Evolutionary conservation across 2,797 vertebrate genomes (phyloP).

Genomic region (Anguilla megastoma): DNA sequence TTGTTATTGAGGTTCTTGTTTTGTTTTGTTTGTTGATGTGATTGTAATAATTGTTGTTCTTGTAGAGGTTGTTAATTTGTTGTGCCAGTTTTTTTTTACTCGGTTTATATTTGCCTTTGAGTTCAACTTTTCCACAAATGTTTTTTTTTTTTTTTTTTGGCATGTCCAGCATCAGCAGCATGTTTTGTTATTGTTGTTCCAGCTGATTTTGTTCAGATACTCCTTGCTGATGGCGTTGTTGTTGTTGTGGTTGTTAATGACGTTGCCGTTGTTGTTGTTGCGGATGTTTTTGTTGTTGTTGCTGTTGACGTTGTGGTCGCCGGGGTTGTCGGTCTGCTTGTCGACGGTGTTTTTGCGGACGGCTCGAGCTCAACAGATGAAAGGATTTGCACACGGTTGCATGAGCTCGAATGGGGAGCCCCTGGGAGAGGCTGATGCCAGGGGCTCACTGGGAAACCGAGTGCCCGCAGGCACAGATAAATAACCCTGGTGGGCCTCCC

Average conservation of each 20-base stretch:
- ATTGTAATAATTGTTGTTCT: too few relatives aligned
- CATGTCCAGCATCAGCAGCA: too few relatives aligned
- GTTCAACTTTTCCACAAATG: too few relatives aligned
- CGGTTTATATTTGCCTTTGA: too few relatives aligned
- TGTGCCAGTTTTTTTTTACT: too few relatives aligned
- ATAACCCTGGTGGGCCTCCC: not conserved
- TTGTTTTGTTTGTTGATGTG: too few relatives aligned
- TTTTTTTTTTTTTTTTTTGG: too few relatives aligned
- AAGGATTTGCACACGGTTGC: conserved; percentile 11
- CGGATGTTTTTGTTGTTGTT: not conserved
- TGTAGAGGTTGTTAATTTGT: too few relatives aligned
- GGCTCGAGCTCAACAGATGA: not conserved
- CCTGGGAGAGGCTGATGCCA: not conserved
- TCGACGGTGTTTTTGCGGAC: not conserved
- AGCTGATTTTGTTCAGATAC: too few relatives aligned
- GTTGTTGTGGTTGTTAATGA: not conserved
- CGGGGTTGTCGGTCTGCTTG: not conserved
- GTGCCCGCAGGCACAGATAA: not conserved
- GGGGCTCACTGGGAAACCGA: not conserved
- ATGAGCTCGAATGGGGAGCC: conserved; percentile 4
- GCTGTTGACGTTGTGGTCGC: not conserved
- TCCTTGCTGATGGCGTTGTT: not conserved
- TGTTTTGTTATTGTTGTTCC: too few relatives aligned
- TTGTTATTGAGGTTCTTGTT: too few relatives aligned
- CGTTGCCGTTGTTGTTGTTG: not conserved